Evolutionary conservation across 92 coral and sea anemone genomes (phyloP).

Genomic region (Heteractis magnifica): DNA sequence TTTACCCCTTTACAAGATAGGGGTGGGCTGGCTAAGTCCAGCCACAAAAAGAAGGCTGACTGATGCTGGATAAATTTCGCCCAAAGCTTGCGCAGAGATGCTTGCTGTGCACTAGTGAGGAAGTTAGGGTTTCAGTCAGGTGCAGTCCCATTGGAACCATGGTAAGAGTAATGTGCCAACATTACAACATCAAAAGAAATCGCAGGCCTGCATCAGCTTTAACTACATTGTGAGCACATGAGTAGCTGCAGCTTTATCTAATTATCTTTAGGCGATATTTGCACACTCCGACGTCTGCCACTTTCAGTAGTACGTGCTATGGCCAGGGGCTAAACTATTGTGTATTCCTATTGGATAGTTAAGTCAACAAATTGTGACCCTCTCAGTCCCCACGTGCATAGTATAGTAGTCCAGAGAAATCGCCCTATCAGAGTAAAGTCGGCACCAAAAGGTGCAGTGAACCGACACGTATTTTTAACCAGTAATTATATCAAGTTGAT

Average conservation of each 20-base stretch:
- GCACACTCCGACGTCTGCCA: conserved; percentile 37
- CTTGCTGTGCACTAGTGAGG: too few relatives aligned
- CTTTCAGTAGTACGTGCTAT: conserved; percentile 1
- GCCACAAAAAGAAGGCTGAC: too few relatives aligned
- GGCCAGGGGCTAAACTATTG: conserved; percentile 16
- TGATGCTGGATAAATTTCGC: too few relatives aligned
- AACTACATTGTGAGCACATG: background rate
- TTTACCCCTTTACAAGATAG: too few relatives aligned
- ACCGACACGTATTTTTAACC: conserved; percentile 32
- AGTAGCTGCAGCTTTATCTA: background rate
- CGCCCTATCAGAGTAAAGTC: conserved; percentile 47
- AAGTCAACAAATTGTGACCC: conserved; percentile 16
- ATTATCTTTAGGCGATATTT: conserved; percentile 1
- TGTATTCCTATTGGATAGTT: conserved; percentile 19
- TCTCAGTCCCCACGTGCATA: conserved; percentile 65
- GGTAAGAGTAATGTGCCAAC: too few relatives aligned
- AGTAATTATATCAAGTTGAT: conserved; percentile 27
- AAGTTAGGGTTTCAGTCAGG: too few relatives aligned
- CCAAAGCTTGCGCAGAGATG: too few relatives aligned
- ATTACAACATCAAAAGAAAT: too few relatives aligned
- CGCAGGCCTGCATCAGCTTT: background rate
- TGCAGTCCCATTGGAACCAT: too few relatives aligned
- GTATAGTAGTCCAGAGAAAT: conserved; percentile 36
- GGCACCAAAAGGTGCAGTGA: conserved; percentile 30
- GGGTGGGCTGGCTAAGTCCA: too few relatives aligned